Evolutionary conservation across 2,888 invertebrate genomes (phyloP).

Genomic region (Drosophila histrio): DNA sequence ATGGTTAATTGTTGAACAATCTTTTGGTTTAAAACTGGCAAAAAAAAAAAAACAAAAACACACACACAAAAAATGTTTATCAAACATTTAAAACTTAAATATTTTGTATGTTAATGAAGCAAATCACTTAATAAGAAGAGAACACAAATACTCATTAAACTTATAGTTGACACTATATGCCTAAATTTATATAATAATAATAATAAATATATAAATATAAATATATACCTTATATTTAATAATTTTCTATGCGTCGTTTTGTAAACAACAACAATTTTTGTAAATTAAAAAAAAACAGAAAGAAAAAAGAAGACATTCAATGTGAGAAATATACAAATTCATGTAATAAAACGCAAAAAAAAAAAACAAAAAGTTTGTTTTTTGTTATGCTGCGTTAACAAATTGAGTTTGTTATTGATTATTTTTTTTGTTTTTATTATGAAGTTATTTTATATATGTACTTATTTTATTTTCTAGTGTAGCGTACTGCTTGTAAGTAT

Average conservation of each 20-base stretch:
- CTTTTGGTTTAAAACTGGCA: slow-evolving; percentile 62
- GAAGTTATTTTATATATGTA: slow-evolving; percentile 6
- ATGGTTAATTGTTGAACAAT: slow-evolving; percentile 68
- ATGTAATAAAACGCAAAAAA: slow-evolving; percentile 78
- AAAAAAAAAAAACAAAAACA: slow-evolving; percentile 18
- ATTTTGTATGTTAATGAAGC: slow-evolving; percentile 36
- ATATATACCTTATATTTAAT: slow-evolving; percentile 58
- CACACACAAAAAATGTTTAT: slow-evolving; percentile 41
- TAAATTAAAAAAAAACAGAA: slow-evolving; percentile 60
- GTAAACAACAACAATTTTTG: slow-evolving; percentile 75
- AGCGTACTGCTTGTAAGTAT: slow-evolving; percentile 71
- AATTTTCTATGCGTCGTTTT: slow-evolving; percentile 71
- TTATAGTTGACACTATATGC: slow-evolving; percentile 39
- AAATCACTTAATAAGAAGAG: slow-evolving; percentile 69
- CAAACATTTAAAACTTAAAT: slow-evolving; percentile 28
- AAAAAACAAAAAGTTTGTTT: slow-evolving; percentile 41
- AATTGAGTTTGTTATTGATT: slow-evolving; percentile 16
- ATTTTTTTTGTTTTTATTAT: slow-evolving; percentile 13
- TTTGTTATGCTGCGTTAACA: slow-evolving; percentile 58
- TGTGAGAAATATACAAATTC: slow-evolving; percentile 71
- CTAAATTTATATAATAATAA: slow-evolving; percentile 39
- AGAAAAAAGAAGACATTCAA: slow-evolving; percentile 54
- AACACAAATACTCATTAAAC: slow-evolving; percentile 74
- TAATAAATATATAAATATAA: slow-evolving; percentile 42
- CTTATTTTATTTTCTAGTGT: slow-evolving; percentile 49